Base-by-base conservation (phyloP, 2,888 invertebrate species). In the Cheilosia soror region DNA sequence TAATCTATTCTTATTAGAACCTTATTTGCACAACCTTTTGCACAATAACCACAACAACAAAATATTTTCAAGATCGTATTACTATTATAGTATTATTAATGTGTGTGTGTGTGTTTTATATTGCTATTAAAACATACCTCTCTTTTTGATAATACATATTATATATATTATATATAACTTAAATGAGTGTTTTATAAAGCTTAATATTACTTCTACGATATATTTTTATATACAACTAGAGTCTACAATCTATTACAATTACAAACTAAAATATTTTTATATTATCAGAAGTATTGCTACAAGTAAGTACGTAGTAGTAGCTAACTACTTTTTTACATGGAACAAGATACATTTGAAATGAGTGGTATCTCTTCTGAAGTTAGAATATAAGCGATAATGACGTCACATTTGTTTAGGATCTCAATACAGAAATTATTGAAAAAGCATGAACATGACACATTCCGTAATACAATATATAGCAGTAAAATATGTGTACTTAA, bases 371-470 rank as follows among this genome's bases (percentile, higher is more conserved):
- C 55, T 49, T 76, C 27, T 76, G 58, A 62, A 66, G 40, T 71
- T 83, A 78, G 66, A 51, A 66, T 47, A 57, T 83, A 83, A 83
- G 78, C 79, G 63, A 63, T 66, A 55, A 68, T 68, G 72, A 79
- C 81, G 85, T 85, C 76, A 85, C 85, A 85, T 77, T 85, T 81
- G 60, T 85, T 76, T 81, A 63, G 65, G 84, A 84, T 84, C 85
- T 80, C 85, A 85, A 76, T 55, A 58, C 42, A 79, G 53, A 73
- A 66, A 66, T 72, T 76, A 65, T 69, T 79, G 53, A 69, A 71
- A 68, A 80, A 81, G 80, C 81, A 77, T 85, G 62, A 77, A 72
- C 85, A 85, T 85, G 85, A 85, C 85, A 77, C 85, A 85, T 85
- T 85, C 85, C 85, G 81, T 80, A 75, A 75, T 60, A 65, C 51